Evolutionary conservation across 2,113 vertebrate species (phyloP).

Genomic region (Pelmatolapia mariae): DNA sequence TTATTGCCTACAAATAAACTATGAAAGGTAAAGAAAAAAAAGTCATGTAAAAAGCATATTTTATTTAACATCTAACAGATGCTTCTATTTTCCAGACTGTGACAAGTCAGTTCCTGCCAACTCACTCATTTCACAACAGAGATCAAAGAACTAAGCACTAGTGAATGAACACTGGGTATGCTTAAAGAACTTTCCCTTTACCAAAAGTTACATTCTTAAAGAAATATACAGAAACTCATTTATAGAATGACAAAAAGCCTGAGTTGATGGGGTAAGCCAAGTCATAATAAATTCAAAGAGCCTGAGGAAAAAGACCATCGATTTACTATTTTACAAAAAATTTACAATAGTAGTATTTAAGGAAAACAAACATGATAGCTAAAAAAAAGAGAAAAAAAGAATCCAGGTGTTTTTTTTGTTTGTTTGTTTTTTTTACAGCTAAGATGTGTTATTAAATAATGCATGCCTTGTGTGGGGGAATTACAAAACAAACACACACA

Average conservation of each 20-base stretch:
- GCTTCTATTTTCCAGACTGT: slow-evolving; percentile 63
- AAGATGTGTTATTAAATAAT: slow-evolving; percentile 97
- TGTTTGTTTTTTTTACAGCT: slow-evolving; percentile 75
- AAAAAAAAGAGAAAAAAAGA: slow-evolving; percentile 33
- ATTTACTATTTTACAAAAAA: slow-evolving; percentile 95
- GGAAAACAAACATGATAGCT: slow-evolving; percentile 65
- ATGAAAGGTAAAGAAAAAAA: slow-evolving; percentile 72
- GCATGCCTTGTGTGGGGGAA: slow-evolving; percentile 87
- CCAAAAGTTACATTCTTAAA: slow-evolving; percentile 88
- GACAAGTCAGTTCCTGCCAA: slow-evolving; percentile 46
- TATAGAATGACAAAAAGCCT: slow-evolving; percentile 83
- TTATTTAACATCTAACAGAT: slow-evolving; percentile 58
- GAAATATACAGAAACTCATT: slow-evolving; percentile 77
- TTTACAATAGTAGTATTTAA: slow-evolving; percentile 86
- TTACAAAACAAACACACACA: background rate
- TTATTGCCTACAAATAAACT: slow-evolving; percentile 90
- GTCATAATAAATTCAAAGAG: slow-evolving; percentile 82
- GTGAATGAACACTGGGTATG: slow-evolving; percentile 63
- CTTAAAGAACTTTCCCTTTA: slow-evolving; percentile 75
- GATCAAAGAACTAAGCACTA: slow-evolving; percentile 64
- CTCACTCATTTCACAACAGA: slow-evolving; percentile 56
- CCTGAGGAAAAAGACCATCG: slow-evolving; percentile 87
- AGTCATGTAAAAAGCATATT: slow-evolving; percentile 65
- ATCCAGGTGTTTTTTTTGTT: slow-evolving; percentile 39
- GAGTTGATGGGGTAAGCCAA: slow-evolving; percentile 84